Evolutionary conservation across 2,797 vertebrate species (phyloP).

Genomic region (Hydrocynus forskahlii): DNA sequence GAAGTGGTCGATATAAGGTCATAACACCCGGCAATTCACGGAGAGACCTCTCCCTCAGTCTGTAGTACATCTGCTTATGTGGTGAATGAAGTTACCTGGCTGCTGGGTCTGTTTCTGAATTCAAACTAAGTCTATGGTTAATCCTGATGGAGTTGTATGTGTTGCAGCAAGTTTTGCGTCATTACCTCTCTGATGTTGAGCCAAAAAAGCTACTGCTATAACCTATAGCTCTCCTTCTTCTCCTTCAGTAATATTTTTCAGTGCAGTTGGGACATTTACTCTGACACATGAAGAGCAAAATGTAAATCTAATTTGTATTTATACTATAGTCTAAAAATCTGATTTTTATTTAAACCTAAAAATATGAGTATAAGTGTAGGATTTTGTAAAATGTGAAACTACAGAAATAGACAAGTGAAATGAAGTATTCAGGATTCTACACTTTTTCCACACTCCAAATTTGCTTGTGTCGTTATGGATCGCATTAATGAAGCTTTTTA

Average conservation of each 20-base stretch:
- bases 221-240: background rate
- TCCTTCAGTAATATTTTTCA: background rate
- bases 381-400: too few species aligned
- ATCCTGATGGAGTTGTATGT: conserved; percentile 24
- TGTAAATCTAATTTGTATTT: too few species aligned
- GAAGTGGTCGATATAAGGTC: background rate
- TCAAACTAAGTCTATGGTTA: conserved; percentile 3
- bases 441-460: too few species aligned
- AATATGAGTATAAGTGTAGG: too few species aligned
- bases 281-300: too few species aligned
- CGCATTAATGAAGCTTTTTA: background rate
- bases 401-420: too few species aligned
- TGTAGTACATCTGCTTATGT: conserved; percentile 10
- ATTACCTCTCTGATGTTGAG: background rate
- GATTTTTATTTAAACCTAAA: too few species aligned
- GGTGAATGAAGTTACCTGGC: background rate
- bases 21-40: background rate
- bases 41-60: background rate
- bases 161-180: background rate
- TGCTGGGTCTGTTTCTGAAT: background rate
- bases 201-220: background rate
- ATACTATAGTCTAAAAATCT: too few species aligned
- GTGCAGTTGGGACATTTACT: too few species aligned
- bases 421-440: too few species aligned
- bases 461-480: background rate